These are phyloP conservation scores for Iguana delicatissima DNA, from an alignment of 2,797 vertebrate species.

Conservation along the genomic window DNA sequence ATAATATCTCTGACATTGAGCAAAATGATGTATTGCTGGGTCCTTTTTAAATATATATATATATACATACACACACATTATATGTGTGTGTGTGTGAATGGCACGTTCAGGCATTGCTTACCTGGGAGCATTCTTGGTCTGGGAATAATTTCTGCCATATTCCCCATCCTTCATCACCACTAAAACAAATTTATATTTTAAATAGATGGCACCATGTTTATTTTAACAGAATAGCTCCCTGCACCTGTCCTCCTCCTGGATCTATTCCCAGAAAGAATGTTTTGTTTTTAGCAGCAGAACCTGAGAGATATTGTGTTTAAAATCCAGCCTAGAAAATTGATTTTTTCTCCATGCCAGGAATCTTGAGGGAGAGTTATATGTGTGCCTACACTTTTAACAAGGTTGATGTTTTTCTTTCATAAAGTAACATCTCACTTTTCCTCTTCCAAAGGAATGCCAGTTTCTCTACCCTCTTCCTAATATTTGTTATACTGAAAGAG, in stretches of 20 bases:
- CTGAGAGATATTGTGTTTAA: background rate
- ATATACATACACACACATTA: too few relatives aligned
- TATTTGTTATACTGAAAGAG: background rate
- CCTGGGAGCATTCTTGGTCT: background rate
- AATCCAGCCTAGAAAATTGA: background rate
- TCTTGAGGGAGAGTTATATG: background rate
- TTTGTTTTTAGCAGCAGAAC: background rate
- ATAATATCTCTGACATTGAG: fast-evolving
- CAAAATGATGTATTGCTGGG: background rate
- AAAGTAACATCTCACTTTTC: background rate
- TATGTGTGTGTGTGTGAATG: too few relatives aligned
- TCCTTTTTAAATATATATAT: background rate
- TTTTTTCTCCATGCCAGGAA: background rate
- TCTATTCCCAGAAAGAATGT: background rate
- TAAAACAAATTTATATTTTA: background rate
- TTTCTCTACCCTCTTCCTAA: background rate
- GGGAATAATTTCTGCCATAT: background rate
- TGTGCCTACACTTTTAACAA: background rate
- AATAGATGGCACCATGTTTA: background rate
- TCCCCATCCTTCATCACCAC: background rate
- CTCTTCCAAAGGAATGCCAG: background rate
- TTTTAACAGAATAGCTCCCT: background rate
- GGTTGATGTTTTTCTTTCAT: background rate
- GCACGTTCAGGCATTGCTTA: background rate
- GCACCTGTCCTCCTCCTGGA: background rate